These are phyloP conservation scores for Geophilus truncorum DNA, from an alignment of 2,888 invertebrate genomes.

Conservation along the genomic window DNA sequence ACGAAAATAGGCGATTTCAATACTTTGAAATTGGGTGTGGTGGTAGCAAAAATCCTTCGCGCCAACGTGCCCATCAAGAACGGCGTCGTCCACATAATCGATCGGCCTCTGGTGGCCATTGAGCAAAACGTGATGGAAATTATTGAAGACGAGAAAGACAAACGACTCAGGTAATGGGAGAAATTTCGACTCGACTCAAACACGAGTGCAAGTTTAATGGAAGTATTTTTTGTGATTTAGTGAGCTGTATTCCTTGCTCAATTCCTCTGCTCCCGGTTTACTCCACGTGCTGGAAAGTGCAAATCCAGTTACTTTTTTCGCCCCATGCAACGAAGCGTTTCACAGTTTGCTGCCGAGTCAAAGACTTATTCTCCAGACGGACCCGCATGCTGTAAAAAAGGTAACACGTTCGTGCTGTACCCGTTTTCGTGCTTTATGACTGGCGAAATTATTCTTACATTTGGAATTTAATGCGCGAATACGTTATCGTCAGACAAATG, in stretches of 20 bases:
- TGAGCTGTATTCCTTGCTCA: constrained; percentile 75
- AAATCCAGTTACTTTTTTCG: constrained; percentile 68
- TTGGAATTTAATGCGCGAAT: neutral
- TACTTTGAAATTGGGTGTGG: constrained; percentile 72
- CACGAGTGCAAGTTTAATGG: neutral
- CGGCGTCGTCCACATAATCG: constrained; percentile 88
- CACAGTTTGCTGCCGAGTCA: constrained; percentile 40
- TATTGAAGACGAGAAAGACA: constrained; percentile 57
- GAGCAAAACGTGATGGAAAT: constrained; percentile 82
- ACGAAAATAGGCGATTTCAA: constrained; percentile 52
- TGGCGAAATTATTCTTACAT: neutral
- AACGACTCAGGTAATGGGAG: constrained; percentile 30
- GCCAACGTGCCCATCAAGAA: constrained; percentile 88
- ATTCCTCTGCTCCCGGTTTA: constrained; percentile 67
- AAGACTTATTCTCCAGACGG: constrained; percentile 22
- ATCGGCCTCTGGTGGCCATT: constrained; percentile 83
- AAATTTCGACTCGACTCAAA: neutral
- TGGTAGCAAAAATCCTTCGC: constrained; percentile 78
- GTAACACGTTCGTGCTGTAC: neutral
- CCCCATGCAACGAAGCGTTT: constrained; percentile 85
- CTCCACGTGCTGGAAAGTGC: constrained; percentile 64
- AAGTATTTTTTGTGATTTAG: constrained; percentile 48
- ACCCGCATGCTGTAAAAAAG: constrained; percentile 23
- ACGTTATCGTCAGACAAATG: neutral
- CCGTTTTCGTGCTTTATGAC: neutral